phyloP scores from a whole-genome alignment of 2,113 vertebrate genomes.

The Hoplias malabaricus region DNA sequence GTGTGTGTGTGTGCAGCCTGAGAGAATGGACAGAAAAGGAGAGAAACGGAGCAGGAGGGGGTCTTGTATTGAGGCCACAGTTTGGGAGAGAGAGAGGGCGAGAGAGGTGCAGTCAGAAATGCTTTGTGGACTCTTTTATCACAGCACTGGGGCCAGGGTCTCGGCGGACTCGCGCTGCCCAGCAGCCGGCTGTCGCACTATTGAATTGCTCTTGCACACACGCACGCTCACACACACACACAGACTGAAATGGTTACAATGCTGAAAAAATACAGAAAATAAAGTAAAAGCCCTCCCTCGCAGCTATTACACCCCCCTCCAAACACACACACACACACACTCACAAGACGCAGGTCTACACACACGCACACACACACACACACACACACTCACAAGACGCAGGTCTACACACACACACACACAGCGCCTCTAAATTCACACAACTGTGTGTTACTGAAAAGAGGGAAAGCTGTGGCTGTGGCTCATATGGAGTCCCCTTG shows the following conservation, averaged over 20 bases:
- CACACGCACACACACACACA: too few relatives aligned
- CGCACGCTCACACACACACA: not conserved
- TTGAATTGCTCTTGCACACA: constrained; percentile 30
- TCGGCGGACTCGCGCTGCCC: constrained; percentile 43
- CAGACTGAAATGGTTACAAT: not conserved
- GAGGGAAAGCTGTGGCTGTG: not conserved
- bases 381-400: too few relatives aligned
- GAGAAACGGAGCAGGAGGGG: constrained; percentile 31
- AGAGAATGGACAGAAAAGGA: constrained; percentile 22
- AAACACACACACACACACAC: too few relatives aligned
- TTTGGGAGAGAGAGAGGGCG: constrained; percentile 43
- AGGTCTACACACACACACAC: too few relatives aligned
- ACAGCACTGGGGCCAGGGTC: constrained; percentile 48
- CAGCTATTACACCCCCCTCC: constrained; percentile 26
- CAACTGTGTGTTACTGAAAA: constrained; percentile 6
- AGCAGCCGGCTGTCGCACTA: constrained; percentile 41
- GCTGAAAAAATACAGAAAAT: not conserved
- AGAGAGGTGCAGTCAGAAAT: constrained; percentile 66
- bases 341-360: too few relatives aligned
- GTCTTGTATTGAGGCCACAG: constrained; percentile 64
- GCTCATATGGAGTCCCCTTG: too few relatives aligned
- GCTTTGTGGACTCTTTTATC: constrained; percentile 69
- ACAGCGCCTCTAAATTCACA: constrained; percentile 8
- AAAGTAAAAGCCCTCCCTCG: too few relatives aligned
- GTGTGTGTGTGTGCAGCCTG: not conserved